A percentile compares a stretch with the other conserved stretches of the same genome.
phyloP scores from a whole-genome alignment of 1,140 invertebrate genomes.

The Hycleus cichorii region DNA sequence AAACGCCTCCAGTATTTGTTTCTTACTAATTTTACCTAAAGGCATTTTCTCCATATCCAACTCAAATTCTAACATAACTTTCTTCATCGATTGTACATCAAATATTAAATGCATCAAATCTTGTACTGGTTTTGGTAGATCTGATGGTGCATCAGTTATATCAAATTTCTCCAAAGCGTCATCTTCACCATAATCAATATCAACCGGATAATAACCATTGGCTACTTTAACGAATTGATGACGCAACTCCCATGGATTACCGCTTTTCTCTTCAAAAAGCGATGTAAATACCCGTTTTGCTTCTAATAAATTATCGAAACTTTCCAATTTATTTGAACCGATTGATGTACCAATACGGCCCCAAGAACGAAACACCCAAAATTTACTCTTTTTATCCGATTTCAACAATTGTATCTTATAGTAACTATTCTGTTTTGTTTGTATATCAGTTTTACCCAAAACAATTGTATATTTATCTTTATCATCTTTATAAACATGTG shows the following conservation, averaged over 20 bases:
- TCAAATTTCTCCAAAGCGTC: slow-evolving; percentile 30
- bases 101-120: slow-evolving; percentile 82
- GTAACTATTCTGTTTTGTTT: slow-evolving; percentile 82
- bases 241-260: slow-evolving; percentile 67
- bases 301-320: slow-evolving; percentile 45
- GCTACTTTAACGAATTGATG: slow-evolving; percentile 72
- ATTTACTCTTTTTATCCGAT: slow-evolving; percentile 59
- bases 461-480: slow-evolving; percentile 67
- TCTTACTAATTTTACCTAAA: slow-evolving; percentile 88
- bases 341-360: slow-evolving; percentile 92
- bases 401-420: slow-evolving; percentile 92
- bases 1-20: slow-evolving; percentile 84
- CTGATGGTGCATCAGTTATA: slow-evolving; percentile 52
- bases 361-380: slow-evolving; percentile 57
- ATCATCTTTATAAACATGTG: slow-evolving; percentile 67
- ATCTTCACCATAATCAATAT: slow-evolving; percentile 77
- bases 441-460: slow-evolving; percentile 79
- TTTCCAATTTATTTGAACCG: slow-evolving; percentile 69
- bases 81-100: slow-evolving; percentile 87
- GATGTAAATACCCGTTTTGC: slow-evolving; percentile 62
- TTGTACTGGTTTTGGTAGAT: slow-evolving; percentile 70
- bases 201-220: slow-evolving; percentile 79
- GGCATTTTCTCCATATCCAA: slow-evolving; percentile 97
- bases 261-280: slow-evolving; percentile 74
- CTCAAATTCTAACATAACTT: slow-evolving; percentile 90